Percentiles rank a stretch among this genome's conserved stretches.
Conservation (phyloP, 1,140 invertebrate genomes). For the Agrypnia vestita region DNA sequence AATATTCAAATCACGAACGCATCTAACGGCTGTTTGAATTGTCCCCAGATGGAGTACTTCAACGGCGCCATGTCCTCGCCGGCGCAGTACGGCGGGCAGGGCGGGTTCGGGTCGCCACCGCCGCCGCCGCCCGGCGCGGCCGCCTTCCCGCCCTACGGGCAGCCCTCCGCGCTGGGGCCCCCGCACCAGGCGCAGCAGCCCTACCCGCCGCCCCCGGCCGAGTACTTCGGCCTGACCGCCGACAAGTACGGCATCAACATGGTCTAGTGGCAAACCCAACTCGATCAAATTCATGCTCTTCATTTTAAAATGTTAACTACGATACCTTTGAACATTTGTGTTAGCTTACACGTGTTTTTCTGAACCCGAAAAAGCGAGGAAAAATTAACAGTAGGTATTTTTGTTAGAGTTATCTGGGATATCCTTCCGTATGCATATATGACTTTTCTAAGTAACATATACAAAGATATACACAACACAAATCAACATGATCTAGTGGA, state of each 20-base stretch:
- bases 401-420: no score
- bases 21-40: slow-evolving; percentile 2
- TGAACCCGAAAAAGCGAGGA: not conserved
- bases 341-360: not conserved
- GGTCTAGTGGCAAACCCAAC: slow-evolving; percentile 65
- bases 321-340: not conserved
- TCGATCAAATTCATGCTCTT: slow-evolving; percentile 13
- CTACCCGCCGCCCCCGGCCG: slow-evolving; percentile 54
- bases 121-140: slow-evolving; percentile 61
- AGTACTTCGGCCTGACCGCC: slow-evolving; percentile 63
- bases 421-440: no score
- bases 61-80: slow-evolving; percentile 68
- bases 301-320: not conserved
- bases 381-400: not conserved
- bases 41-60: slow-evolving; percentile 78
- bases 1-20: no score
- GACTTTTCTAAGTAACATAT: no score
- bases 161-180: not conserved
- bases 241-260: slow-evolving; percentile 73
- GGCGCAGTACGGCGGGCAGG: slow-evolving; percentile 65
- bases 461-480: no score
- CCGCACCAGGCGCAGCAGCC: slow-evolving; percentile 62
- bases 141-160: slow-evolving; percentile 68
- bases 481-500: no score
- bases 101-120: slow-evolving; percentile 66